Conservation (phyloP, 2,888 invertebrate species). For the Cantharis flavilabris region DNA sequence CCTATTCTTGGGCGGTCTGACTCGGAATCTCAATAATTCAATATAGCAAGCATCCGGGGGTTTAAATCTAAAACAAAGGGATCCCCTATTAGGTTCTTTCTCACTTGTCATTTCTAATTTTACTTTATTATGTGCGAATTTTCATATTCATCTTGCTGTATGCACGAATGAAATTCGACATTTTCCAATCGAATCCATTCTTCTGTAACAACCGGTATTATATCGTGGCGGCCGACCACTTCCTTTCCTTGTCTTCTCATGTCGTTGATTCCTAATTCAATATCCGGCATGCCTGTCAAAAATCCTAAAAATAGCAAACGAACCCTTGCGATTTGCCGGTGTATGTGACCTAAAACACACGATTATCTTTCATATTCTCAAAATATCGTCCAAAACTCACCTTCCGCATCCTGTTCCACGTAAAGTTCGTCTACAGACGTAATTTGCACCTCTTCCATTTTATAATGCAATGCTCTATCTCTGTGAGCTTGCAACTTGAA, state of each 20-base stretch:
- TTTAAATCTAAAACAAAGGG: slow-evolving; percentile 71
- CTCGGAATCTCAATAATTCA: slow-evolving; percentile 93
- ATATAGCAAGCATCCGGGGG: slow-evolving; percentile 98
- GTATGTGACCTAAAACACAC: slow-evolving; percentile 60
- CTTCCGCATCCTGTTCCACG: slow-evolving; percentile 86
- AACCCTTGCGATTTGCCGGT: slow-evolving; percentile 92
- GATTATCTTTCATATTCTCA: background rate
- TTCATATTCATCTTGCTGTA: slow-evolving; percentile 89
- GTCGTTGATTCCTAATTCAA: slow-evolving; percentile 97
- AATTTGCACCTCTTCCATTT: slow-evolving; percentile 95
- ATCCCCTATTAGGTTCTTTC: background rate
- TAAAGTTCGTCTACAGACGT: slow-evolving; percentile 91
- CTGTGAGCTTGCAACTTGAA: slow-evolving; percentile 84
- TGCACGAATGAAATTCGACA: slow-evolving; percentile 92
- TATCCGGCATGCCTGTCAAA: slow-evolving; percentile 92
- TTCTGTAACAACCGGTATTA: slow-evolving; percentile 97
- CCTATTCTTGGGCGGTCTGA: slow-evolving; percentile 92
- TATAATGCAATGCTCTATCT: slow-evolving; percentile 88
- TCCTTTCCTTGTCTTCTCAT: slow-evolving; percentile 97
- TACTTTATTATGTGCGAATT: slow-evolving; percentile 84
- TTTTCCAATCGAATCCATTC: slow-evolving; percentile 98
- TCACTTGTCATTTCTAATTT: slow-evolving; percentile 29
- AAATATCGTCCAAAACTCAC: slow-evolving; percentile 46
- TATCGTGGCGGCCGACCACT: slow-evolving; percentile 98
- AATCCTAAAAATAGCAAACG: slow-evolving; percentile 95